A percentile compares a stretch with the other conserved stretches of the same genome.
phyloP scores from a whole-genome alignment of 2,113 vertebrate species.

The Protobothrops flavoviridis region DNA sequence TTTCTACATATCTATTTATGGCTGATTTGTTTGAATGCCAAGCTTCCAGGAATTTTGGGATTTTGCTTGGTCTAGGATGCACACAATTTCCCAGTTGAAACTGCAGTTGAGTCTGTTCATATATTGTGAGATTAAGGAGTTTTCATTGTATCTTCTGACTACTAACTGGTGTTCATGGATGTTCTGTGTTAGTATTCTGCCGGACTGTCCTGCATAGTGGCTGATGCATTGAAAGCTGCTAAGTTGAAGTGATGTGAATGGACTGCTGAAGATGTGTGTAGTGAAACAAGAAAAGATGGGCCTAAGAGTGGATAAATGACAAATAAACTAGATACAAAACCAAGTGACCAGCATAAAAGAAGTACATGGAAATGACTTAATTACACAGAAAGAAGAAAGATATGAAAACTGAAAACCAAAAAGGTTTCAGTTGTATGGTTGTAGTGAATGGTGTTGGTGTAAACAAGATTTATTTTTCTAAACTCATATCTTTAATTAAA shows the following conservation, averaged over 20 bases:
- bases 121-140: background rate
- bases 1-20: background rate
- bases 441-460: background rate
- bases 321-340: background rate
- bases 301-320: background rate
- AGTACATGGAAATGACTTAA: background rate
- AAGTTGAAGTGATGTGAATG: background rate
- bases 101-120: background rate
- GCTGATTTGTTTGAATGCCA: background rate
- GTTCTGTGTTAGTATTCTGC: background rate
- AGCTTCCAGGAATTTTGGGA: background rate
- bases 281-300: background rate
- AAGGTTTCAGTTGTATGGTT: background rate
- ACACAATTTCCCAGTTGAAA: background rate
- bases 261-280: background rate
- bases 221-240: background rate
- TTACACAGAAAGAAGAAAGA: background rate
- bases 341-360: background rate
- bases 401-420: background rate
- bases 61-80: background rate
- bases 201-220: background rate
- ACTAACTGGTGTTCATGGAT: background rate
- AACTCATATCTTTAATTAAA: background rate
- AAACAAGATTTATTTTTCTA: background rate
- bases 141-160: background rate